Conservation (phyloP, 2,888 invertebrate species). For the Epirrhoe tristata region DNA sequence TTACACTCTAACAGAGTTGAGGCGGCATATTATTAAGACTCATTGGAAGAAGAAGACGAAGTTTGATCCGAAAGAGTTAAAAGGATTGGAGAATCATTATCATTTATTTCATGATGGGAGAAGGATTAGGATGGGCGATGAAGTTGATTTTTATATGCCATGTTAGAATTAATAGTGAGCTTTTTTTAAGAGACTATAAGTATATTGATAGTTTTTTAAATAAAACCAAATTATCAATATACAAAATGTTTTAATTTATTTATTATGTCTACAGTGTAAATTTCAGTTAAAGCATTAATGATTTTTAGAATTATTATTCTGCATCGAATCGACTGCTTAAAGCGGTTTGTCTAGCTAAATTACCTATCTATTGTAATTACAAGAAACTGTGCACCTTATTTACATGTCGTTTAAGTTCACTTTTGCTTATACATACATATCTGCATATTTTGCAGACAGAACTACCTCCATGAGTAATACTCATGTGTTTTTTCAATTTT, state of each 20-base stretch:
- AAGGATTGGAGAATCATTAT: constrained; percentile 17
- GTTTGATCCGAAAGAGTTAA: constrained; percentile 19
- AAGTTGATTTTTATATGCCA: constrained; percentile 17
- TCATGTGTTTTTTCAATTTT: constrained; percentile 66
- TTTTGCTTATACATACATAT: constrained; percentile 59
- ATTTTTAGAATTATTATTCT: background rate
- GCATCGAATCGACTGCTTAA: background rate
- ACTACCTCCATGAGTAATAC: constrained; percentile 65
- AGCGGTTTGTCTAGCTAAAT: background rate
- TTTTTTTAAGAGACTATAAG: background rate
- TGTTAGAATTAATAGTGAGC: background rate
- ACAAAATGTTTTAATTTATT: background rate
- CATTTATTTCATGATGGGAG: constrained; percentile 16
- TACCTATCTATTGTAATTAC: constrained; percentile 41
- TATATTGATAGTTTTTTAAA: background rate
- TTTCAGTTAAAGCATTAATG: background rate
- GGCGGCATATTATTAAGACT: constrained; percentile 4
- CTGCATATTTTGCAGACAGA: constrained; percentile 71
- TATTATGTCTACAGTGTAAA: background rate
- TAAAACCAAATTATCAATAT: background rate
- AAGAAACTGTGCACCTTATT: constrained; percentile 62
- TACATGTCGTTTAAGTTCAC: constrained; percentile 64
- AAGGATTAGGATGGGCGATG: constrained; percentile 10
- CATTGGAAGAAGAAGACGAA: constrained; percentile 18
- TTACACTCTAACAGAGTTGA: constrained; percentile 2